Conservation (phyloP, 1,140 invertebrate genomes). For the Hypothenemus hampei region DNA sequence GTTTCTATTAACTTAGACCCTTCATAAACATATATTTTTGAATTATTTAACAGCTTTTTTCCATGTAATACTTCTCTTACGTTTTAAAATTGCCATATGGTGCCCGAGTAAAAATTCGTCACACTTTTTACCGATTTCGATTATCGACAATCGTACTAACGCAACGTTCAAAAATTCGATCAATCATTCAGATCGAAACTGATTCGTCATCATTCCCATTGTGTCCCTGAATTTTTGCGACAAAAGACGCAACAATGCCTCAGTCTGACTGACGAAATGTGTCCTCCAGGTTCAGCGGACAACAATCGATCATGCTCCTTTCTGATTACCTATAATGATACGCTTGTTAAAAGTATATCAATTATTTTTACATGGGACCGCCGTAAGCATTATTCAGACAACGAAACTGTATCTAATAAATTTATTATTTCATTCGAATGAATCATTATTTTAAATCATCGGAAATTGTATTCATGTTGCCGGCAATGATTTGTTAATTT, state of each 20-base stretch:
- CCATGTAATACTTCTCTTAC: no score
- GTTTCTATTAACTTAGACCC: no score
- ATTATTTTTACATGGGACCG: constrained; percentile 20
- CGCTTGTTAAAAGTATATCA: constrained; percentile 34
- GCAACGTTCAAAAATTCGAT: constrained; percentile 14
- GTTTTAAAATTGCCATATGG: no score
- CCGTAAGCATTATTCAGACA: no score
- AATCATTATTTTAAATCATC: no score
- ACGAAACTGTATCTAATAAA: no score
- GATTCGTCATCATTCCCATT: constrained; percentile 30
- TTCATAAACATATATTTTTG: no score
- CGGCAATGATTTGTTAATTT: constrained; percentile 5
- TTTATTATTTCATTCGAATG: no score
- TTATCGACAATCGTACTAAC: not conserved
- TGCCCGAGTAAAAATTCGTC: constrained; percentile 8
- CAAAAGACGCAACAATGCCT: constrained; percentile 27
- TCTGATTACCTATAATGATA: constrained; percentile 27
- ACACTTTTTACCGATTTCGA: constrained; percentile 11
- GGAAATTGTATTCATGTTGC: constrained; percentile 13
- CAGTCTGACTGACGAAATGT: constrained; percentile 8
- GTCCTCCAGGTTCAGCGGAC: constrained; percentile 7
- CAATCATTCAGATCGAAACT: constrained; percentile 30
- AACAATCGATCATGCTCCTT: constrained; percentile 25
- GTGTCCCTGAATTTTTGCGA: constrained; percentile 9
- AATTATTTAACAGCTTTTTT: no score